Percentiles rank a stretch among this genome's conserved stretches.
phyloP scores from a whole-genome alignment of 1,140 invertebrate genomes.

The Zophobas morio region DNA sequence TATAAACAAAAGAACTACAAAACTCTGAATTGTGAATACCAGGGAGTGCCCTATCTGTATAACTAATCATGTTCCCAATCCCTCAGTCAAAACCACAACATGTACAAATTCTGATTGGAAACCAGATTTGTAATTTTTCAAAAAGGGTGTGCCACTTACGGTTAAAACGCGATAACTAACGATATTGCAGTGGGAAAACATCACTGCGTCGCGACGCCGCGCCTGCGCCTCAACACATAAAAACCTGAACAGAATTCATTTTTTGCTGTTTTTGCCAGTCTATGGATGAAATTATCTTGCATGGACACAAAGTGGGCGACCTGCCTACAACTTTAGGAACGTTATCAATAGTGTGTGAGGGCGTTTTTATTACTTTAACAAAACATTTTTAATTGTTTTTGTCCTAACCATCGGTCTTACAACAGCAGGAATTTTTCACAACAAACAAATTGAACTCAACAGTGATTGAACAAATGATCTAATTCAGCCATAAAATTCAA shows the following conservation, averaged over 20 bases:
- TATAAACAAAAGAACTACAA: conserved; percentile 4
- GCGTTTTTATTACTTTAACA: too few relatives aligned
- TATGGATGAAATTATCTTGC: neutral
- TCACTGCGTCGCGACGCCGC: conserved; percentile 34
- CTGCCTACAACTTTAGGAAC: too few relatives aligned
- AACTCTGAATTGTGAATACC: neutral
- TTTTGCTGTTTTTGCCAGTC: neutral
- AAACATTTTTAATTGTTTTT: too few relatives aligned
- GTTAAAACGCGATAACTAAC: conserved; percentile 28
- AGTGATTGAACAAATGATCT: too few relatives aligned
- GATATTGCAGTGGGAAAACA: conserved; percentile 4
- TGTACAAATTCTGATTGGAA: neutral
- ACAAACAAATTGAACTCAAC: too few relatives aligned
- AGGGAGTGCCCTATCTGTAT: too few relatives aligned
- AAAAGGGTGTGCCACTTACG: conserved; percentile 30
- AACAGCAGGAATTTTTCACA: too few relatives aligned
- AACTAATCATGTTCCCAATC: neutral
- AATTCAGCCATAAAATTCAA: too few relatives aligned
- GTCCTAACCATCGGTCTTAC: too few relatives aligned
- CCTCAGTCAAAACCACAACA: neutral
- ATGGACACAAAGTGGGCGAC: neutral
- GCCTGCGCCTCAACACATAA: neutral
- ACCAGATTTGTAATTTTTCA: neutral
- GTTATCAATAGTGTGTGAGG: too few relatives aligned
- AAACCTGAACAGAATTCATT: neutral